A percentile compares a stretch with the other conserved stretches of the same genome.
Conservation (phyloP, 2,888 invertebrate species). For the Andrena dorsata region DNA sequence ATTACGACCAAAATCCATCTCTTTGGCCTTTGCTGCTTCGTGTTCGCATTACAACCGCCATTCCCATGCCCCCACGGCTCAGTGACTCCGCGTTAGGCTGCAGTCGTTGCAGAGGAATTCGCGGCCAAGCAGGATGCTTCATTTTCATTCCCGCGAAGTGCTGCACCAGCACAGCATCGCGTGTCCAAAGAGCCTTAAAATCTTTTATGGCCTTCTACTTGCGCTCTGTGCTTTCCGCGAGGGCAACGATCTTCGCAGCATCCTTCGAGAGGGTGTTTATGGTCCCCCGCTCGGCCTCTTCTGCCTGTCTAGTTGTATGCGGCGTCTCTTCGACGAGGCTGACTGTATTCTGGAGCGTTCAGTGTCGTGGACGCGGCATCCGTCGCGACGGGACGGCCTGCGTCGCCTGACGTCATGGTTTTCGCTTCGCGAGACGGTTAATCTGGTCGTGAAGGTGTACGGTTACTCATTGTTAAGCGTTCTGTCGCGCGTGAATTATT, state of each 20-base stretch:
- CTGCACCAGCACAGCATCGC: slow-evolving; percentile 49
- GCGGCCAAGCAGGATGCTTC: slow-evolving; percentile 22
- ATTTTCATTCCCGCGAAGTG: slow-evolving; percentile 61
- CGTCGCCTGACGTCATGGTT: slow-evolving; percentile 51
- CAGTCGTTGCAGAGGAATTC: slow-evolving; percentile 10
- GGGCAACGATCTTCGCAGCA: slow-evolving; percentile 72
- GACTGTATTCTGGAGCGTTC: not conserved
- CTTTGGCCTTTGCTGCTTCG: not conserved
- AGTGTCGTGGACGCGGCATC: not conserved
- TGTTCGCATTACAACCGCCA: not conserved
- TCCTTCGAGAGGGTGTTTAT: slow-evolving; percentile 68
- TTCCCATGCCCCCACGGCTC: not conserved
- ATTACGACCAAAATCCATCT: not conserved
- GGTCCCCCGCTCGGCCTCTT: slow-evolving; percentile 42
- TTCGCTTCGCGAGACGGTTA: slow-evolving; percentile 36
- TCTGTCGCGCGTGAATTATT: slow-evolving; percentile 44
- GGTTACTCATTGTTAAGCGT: slow-evolving; percentile 43
- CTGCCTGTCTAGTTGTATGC: slow-evolving; percentile 17
- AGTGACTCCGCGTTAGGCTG: not conserved
- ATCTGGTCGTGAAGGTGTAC: slow-evolving; percentile 23
- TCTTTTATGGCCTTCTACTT: slow-evolving; percentile 65
- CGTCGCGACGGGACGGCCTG: not conserved
- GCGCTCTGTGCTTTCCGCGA: slow-evolving; percentile 43
- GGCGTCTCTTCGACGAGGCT: not conserved
- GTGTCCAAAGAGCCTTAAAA: slow-evolving; percentile 70